Conservation (phyloP, 1,140 invertebrate species). For the Platyscapa corneri region DNA sequence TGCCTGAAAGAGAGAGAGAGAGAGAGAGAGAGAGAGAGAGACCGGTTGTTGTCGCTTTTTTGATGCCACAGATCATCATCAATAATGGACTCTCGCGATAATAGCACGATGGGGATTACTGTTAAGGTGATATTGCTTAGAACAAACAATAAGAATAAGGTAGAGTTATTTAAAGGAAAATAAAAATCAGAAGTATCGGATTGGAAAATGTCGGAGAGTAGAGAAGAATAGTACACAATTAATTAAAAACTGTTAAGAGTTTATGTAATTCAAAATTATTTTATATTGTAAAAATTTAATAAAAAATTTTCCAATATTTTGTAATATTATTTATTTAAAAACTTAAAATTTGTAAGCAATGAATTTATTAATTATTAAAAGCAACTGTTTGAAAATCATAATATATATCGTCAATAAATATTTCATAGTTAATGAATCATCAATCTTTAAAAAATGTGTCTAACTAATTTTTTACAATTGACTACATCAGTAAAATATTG, state of each 20-base stretch:
- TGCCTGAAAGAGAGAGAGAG: neutral
- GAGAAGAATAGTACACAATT: neutral
- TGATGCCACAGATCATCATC: neutral
- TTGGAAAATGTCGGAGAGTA: neutral
- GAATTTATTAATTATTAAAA: no score
- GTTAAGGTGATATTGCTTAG: neutral
- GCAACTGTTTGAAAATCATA: no score
- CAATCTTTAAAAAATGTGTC: no score
- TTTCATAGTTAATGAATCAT: no score
- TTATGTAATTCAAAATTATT: neutral
- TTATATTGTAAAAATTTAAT: neutral
- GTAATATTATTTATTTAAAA: no score
- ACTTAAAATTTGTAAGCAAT: no score
- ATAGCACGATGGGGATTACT: conserved; percentile 11
- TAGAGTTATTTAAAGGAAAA: neutral
- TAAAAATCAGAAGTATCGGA: neutral
- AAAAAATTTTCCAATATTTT: neutral
- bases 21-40: neutral
- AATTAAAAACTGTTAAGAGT: neutral
- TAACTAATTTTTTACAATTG: no score
- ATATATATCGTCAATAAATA: no score
- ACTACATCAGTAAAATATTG: no score
- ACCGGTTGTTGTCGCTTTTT: conserved; percentile 19
- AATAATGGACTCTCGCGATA: conserved; percentile 26
- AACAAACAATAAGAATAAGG: neutral